Conservation (phyloP, 1,140 invertebrate genomes). For the Conus betulinus region DNA sequence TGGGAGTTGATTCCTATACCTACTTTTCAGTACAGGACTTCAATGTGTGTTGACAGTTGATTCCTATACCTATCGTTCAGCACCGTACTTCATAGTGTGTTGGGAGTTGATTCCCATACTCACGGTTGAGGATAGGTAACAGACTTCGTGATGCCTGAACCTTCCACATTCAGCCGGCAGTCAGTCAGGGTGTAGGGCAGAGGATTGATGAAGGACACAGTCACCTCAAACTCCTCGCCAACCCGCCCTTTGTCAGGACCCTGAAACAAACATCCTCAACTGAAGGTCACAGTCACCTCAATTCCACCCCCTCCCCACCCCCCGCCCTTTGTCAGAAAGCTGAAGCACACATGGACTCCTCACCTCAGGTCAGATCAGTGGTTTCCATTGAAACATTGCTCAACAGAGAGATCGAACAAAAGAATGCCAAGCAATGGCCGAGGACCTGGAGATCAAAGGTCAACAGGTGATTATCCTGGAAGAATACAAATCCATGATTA, state of each 20-base stretch:
- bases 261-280: background rate
- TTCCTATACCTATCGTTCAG: constrained; percentile 7
- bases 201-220: constrained; percentile 80
- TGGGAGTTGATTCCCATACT: background rate
- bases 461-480: too few species aligned
- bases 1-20: background rate
- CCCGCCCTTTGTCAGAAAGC: too few species aligned
- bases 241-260: background rate
- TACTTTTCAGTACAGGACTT: constrained; percentile 38
- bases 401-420: too few species aligned
- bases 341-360: too few species aligned
- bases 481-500: too few species aligned
- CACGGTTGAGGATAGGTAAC: background rate
- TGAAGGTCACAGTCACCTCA: too few species aligned
- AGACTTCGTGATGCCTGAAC: constrained; percentile 79
- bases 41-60: background rate
- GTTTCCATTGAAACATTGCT: too few species aligned
- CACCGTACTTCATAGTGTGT: constrained; percentile 9
- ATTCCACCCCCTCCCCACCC: too few species aligned
- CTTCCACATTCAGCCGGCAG: constrained; percentile 87
- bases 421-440: too few species aligned
- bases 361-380: too few species aligned
- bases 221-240: background rate
- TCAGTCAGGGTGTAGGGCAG: constrained; percentile 85
- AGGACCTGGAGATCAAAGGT: too few species aligned